phyloP scores from a whole-genome alignment of 2,113 vertebrate genomes.

The Barnardius zonarius region DNA sequence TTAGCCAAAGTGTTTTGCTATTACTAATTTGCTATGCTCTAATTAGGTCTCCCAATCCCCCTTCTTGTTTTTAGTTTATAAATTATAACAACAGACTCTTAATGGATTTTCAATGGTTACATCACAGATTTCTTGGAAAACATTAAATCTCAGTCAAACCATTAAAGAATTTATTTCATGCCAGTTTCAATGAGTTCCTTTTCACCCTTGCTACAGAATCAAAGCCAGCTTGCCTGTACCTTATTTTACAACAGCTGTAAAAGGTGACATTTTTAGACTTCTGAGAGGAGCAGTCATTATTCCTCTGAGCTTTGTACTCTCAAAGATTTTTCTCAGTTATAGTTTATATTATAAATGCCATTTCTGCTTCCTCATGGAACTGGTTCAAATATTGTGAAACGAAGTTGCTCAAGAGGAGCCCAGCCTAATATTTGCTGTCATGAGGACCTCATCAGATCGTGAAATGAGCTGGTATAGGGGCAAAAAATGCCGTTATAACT shows the following conservation, averaged over 20 bases:
- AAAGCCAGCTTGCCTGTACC: background rate
- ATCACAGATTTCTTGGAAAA: background rate
- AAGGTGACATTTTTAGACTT: background rate
- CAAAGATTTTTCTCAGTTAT: background rate
- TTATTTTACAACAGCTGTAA: slow-evolving; percentile 15
- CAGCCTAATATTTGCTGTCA: background rate
- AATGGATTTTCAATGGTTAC: background rate
- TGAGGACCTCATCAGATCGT: background rate
- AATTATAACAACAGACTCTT: background rate
- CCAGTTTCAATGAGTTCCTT: background rate
- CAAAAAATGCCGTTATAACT: background rate
- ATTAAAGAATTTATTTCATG: background rate
- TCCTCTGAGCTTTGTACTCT: slow-evolving; percentile 1
- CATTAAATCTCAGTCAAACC: background rate
- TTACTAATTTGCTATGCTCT: background rate
- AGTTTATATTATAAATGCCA: background rate
- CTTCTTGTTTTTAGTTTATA: background rate
- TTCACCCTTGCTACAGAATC: background rate
- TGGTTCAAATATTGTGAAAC: slow-evolving; percentile 4
- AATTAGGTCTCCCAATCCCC: background rate
- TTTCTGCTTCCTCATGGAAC: background rate
- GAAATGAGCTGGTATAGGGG: background rate
- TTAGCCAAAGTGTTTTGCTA: background rate
- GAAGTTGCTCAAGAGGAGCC: background rate
- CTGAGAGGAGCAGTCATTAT: background rate